These are phyloP conservation scores for Platycnemis pennipes DNA, from an alignment of 2,888 invertebrate species.

Conservation along the genomic window DNA sequence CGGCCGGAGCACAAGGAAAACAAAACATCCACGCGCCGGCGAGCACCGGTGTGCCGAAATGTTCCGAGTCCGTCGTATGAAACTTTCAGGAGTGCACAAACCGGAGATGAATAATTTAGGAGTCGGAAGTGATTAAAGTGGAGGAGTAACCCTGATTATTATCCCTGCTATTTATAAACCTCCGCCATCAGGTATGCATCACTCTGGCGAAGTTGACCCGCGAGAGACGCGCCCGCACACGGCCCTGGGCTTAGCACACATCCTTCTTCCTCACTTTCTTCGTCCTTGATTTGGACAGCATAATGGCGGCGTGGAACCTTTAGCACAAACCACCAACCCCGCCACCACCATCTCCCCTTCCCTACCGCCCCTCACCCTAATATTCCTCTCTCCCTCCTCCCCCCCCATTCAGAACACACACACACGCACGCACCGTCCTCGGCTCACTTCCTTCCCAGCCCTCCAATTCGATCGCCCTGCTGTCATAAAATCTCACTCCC, in stretches of 20 bases:
- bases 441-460: not conserved
- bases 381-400: not conserved
- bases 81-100: conserved; percentile 25
- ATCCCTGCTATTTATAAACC: not conserved
- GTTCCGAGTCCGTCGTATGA: not conserved
- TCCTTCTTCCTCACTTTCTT: conserved; percentile 55
- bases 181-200: conserved; percentile 23
- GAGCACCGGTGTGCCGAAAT: not conserved
- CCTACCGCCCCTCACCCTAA: not conserved
- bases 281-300: conserved; percentile 52
- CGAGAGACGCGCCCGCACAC: not conserved
- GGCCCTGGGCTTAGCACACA: not conserved
- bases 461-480: not conserved
- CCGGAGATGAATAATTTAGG: not conserved
- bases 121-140: conserved; percentile 37
- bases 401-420: not conserved
- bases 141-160: conserved; percentile 5
- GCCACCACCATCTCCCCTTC: not conserved
- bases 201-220: not conserved
- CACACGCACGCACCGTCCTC: not conserved
- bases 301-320: conserved; percentile 38
- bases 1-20: not conserved
- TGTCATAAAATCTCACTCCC: not conserved
- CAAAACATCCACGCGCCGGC: not conserved
- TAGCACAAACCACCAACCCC: not conserved